Evolutionary conservation across 1,140 invertebrate species (phyloP), one percentile per base, ranked within the genome.

Genomic region (Formica selysi): DNA sequence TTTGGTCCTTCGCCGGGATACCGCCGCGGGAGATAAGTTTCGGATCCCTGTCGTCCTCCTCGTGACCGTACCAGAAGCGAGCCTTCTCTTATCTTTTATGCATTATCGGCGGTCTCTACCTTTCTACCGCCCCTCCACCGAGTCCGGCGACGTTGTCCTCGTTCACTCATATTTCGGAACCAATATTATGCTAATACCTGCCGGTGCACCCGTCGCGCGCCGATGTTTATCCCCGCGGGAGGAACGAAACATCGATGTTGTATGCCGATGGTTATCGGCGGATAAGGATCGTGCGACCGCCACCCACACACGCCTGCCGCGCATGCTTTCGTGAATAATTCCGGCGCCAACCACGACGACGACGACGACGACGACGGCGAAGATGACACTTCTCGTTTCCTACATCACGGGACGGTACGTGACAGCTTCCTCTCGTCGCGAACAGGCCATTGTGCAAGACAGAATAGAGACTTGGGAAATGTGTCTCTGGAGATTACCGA

Each of bases 131-230:
- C 16, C 59, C 8, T 4, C 48, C 26, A 16, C 41, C 54, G 71
- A 38, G 36, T 64, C 64, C 84, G 32, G 22, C 71, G 44, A 80
- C 64, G 62, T 86, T 51, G 83, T 81, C 26, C 86, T 79, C 62
- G 86, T 88, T 87, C 87, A 87, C 89, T 87, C 86, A 93, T 93
- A 92, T 93, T 92, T 93, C 87, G 85, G 83, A 91, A 93, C 92
- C 91, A 92, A 93, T 93, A 93, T 92, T 92, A 93, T 93, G 92
- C 91, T 93, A 93, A 93, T 93, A 86, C 71, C 41, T 51, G 32
- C 51, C 78, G 38, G 32, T 74, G 41, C 79, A 54, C 59, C 78
- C 62, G 41, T 73, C 76, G 85, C 44, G 74, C 83, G 26, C 10
- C 84, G 74, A 79, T 59, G 84, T 74, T 86, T 83, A 68, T 86